Evolutionary conservation across 2,888 invertebrate species (phyloP).

Genomic region (Drosophila quasianomalipes): DNA sequence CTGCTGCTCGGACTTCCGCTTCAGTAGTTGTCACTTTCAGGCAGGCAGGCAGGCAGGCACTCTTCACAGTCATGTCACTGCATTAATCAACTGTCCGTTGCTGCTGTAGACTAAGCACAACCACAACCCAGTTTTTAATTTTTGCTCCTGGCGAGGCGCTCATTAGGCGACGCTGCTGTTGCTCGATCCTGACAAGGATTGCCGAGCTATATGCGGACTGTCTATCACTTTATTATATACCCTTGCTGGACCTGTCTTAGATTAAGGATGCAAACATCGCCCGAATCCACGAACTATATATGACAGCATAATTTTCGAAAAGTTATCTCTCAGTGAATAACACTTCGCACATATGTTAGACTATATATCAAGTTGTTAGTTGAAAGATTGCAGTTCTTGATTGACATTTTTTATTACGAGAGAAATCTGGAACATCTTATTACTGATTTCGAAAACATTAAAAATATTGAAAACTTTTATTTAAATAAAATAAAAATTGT

Average conservation of each 20-base stretch:
- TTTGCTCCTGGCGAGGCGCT: conserved; percentile 17
- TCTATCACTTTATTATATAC: conserved; percentile 3
- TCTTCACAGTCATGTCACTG: conserved; percentile 57
- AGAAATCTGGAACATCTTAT: not conserved
- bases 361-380: accelerated
- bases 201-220: not conserved
- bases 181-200: not conserved
- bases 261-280: not conserved
- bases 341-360: not conserved
- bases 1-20: conserved; percentile 35
- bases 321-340: not conserved
- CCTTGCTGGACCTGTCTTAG: not conserved
- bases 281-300: not conserved
- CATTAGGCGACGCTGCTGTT: conserved; percentile 18
- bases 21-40: conserved; percentile 33
- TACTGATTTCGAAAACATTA: too few species aligned
- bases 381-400: not conserved
- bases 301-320: not conserved
- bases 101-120: conserved; percentile 4
- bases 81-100: conserved; percentile 68
- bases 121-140: conserved; percentile 10
- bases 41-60: not conserved
- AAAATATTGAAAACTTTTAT: not conserved
- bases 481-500: not conserved
- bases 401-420: not conserved